Conservation (phyloP, 1,140 invertebrate genomes). For the Rhopalosiphum maidis region DNA sequence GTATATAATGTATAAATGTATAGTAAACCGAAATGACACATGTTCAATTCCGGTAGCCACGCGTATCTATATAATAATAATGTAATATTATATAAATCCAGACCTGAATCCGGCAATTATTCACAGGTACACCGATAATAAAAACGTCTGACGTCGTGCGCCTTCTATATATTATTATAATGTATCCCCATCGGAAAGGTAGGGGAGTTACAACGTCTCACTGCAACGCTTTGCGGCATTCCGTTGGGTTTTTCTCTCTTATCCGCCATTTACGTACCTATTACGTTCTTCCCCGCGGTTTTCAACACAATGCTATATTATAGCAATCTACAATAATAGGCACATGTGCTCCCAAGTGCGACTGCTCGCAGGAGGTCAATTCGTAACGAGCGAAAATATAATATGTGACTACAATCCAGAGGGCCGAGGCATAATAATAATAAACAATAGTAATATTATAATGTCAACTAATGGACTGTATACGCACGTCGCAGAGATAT, state of each 20-base stretch:
- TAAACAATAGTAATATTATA: too few species aligned
- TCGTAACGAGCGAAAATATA: too few species aligned
- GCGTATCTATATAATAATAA: neutral
- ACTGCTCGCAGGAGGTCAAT: too few species aligned
- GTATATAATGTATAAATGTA: neutral
- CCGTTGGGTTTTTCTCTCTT: constrained; percentile 1
- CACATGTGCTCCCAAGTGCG: neutral
- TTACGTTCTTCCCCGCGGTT: neutral
- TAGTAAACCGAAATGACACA: neutral
- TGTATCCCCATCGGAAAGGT: neutral
- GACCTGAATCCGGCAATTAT: constrained; percentile 35
- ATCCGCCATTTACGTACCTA: neutral
- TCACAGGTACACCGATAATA: constrained; percentile 4
- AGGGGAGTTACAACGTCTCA: neutral
- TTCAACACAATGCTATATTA: neutral
- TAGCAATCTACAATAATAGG: neutral
- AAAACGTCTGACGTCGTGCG: neutral
- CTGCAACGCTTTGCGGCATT: neutral
- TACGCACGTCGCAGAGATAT: too few species aligned
- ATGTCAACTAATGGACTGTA: too few species aligned
- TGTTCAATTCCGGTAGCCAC: constrained; percentile 23
- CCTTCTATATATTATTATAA: neutral
- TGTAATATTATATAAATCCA: neutral
- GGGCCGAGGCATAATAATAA: too few species aligned
- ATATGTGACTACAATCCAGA: too few species aligned